phyloP scores from a whole-genome alignment of 1,140 invertebrate species.

The Spodoptera frugiperda region DNA sequence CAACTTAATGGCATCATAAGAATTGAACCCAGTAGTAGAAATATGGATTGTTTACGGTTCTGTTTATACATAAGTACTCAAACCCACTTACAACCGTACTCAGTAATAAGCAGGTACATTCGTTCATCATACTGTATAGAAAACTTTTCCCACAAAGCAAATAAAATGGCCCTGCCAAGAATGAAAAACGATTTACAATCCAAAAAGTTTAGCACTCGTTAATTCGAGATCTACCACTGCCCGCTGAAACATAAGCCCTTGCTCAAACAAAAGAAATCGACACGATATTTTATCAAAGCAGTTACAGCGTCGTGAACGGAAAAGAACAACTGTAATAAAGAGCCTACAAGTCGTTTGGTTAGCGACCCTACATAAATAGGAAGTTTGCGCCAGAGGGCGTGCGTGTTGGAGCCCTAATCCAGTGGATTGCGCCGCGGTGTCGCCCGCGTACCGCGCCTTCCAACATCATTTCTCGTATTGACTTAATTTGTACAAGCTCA shows the following conservation, averaged over 20 bases:
- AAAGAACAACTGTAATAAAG: conserved; percentile 85
- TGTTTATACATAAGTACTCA: too few species aligned
- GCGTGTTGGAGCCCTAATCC: conserved; percentile 82
- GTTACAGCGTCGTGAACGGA: conserved; percentile 79
- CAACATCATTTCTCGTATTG: conserved; percentile 77
- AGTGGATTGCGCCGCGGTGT: conserved; percentile 72
- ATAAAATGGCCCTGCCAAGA: not conserved
- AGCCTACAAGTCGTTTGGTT: conserved; percentile 85
- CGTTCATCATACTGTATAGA: not conserved
- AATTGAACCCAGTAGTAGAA: too few species aligned
- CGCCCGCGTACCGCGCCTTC: conserved; percentile 61
- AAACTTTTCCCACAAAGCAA: conserved; percentile 4
- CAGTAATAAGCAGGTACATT: not conserved
- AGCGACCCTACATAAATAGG: conserved; percentile 81
- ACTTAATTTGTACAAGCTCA: conserved; percentile 64
- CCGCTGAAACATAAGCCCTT: conserved; percentile 51
- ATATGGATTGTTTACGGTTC: too few species aligned
- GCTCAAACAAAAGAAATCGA: conserved; percentile 69
- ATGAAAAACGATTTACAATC: conserved; percentile 40
- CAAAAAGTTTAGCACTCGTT: conserved; percentile 33
- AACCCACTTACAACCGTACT: not conserved
- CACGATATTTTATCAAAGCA: conserved; percentile 77
- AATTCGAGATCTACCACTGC: conserved; percentile 33
- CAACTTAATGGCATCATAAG: too few species aligned
- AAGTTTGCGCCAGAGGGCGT: conserved; percentile 68